These are phyloP conservation scores for Schizopygopsis malacanthus DNA, from an alignment of 2,797 vertebrate genomes.

Conservation along the genomic window DNA sequence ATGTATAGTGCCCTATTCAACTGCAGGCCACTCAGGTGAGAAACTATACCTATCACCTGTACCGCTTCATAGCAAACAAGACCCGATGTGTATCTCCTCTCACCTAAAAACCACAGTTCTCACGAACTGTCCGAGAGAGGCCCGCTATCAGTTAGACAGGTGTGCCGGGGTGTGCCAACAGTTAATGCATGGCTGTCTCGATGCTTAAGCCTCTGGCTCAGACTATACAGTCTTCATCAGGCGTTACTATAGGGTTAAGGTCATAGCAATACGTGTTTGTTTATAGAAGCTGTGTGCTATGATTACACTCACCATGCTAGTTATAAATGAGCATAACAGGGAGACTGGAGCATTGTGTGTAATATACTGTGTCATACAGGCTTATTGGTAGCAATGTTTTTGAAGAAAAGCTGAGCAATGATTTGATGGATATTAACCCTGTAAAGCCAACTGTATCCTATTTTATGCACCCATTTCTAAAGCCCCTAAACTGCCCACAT, in stretches of 20 bases:
- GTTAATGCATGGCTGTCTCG: constrained; percentile 44
- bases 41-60: constrained; percentile 32
- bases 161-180: constrained; percentile 50
- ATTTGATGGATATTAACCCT: not conserved
- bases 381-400: constrained; percentile 10
- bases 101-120: constrained; percentile 24
- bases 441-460: not conserved
- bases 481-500: not conserved
- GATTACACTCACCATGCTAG: not conserved
- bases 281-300: constrained; percentile 5
- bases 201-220: constrained; percentile 46
- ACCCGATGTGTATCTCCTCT: not conserved
- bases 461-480: not conserved
- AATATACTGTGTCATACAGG: not conserved
- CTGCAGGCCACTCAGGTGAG: constrained; percentile 17
- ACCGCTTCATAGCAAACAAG: constrained; percentile 12
- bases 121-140: constrained; percentile 32
- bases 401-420: not conserved
- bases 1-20: constrained; percentile 29
- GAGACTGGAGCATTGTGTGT: not conserved
- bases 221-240: constrained; percentile 30
- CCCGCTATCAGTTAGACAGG: constrained; percentile 40
- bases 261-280: constrained; percentile 15
- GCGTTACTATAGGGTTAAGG: constrained; percentile 18
- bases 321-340: constrained; percentile 6